Conservation (phyloP, 2,888 invertebrate species). For the Nipponacmea schrenckii region DNA sequence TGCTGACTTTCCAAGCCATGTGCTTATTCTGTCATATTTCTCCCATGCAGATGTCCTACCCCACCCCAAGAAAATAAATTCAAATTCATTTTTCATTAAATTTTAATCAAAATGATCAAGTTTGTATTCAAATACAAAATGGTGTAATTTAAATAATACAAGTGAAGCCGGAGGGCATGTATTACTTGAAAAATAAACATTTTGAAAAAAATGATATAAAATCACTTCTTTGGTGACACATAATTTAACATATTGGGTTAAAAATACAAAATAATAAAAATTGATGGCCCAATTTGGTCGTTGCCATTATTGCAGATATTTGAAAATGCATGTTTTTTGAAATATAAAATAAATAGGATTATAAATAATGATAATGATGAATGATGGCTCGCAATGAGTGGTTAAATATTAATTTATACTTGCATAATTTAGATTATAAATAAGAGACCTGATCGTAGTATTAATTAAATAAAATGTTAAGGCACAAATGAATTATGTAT, state of each 20-base stretch:
- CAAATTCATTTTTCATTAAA: not conserved
- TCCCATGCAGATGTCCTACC: too few species aligned
- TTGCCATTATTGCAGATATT: not conserved
- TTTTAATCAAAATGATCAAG: slow-evolving; percentile 2
- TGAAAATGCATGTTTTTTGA: slow-evolving; percentile 3
- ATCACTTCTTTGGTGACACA: not conserved
- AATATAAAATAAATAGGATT: not conserved
- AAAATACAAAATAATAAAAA: slow-evolving; percentile 1
- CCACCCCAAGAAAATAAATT: too few species aligned
- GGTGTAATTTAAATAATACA: not conserved
- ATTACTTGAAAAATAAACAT: not conserved
- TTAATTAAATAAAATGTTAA: slow-evolving; percentile 1
- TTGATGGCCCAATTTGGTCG: not conserved
- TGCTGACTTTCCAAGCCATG: too few species aligned
- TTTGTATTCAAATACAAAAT: slow-evolving; percentile 5
- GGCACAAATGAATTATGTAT: slow-evolving; percentile 9
- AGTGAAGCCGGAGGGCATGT: not conserved
- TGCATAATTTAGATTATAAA: slow-evolving; percentile 1
- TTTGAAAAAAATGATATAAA: not conserved
- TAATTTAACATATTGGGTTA: not conserved
- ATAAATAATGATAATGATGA: not conserved
- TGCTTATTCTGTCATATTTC: too few species aligned
- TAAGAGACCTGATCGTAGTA: not conserved
- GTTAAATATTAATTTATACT: not conserved
- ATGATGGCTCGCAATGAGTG: not conserved